A percentile compares a stretch with the other conserved stretches of the same genome.
Conservation (phyloP, 2,888 invertebrate genomes). For the Diaphora mendica region DNA sequence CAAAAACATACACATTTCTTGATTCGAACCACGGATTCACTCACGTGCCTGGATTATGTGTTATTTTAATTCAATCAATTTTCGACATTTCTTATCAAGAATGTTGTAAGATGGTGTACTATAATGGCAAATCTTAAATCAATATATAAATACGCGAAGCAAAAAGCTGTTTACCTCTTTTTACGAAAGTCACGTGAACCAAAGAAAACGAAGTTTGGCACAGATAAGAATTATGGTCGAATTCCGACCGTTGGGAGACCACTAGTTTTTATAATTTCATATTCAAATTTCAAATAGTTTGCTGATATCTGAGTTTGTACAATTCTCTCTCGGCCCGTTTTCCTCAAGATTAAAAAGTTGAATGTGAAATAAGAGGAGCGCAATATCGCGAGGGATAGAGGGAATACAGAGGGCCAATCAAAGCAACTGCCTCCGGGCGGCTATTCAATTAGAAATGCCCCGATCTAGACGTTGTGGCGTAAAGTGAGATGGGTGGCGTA, state of each 20-base stretch:
- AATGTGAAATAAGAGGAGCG: slow-evolving; percentile 34
- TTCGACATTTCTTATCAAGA: neutral
- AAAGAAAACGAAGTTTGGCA: too few relatives aligned
- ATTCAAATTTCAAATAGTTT: neutral
- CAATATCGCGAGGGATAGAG: slow-evolving; percentile 33
- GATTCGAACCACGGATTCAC: too few relatives aligned
- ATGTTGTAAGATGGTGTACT: neutral
- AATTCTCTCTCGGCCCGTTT: slow-evolving; percentile 29
- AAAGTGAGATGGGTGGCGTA: slow-evolving; percentile 16
- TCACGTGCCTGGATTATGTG: too few relatives aligned
- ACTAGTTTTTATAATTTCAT: neutral
- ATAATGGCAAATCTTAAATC: too few relatives aligned
- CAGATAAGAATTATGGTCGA: too few relatives aligned
- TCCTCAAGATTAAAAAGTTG: slow-evolving; percentile 45
- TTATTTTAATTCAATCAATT: too few relatives aligned
- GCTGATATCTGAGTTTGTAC: slow-evolving; percentile 1
- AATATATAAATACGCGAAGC: too few relatives aligned
- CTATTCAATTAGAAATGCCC: slow-evolving; percentile 73
- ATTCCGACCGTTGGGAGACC: neutral
- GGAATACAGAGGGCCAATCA: slow-evolving; percentile 63
- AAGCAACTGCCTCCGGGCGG: slow-evolving; percentile 61
- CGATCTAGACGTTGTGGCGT: slow-evolving; percentile 33
- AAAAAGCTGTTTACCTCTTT: too few relatives aligned
- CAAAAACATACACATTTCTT: too few relatives aligned
- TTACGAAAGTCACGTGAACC: too few relatives aligned